Conservation (phyloP, 2,113 vertebrate species). For the Scytalopus superciliaris region DNA sequence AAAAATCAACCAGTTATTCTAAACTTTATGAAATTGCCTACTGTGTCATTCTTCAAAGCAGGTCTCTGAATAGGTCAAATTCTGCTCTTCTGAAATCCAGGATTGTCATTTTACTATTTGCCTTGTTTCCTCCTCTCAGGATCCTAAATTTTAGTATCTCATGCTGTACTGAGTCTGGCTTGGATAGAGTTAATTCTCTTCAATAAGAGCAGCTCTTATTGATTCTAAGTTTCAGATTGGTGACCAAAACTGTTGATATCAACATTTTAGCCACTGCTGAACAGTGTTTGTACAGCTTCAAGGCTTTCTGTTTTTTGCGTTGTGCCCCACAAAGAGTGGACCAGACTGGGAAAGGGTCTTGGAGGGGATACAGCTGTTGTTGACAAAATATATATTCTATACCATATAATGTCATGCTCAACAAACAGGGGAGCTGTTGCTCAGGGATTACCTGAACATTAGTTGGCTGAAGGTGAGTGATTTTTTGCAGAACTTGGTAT, state of each 20-base stretch:
- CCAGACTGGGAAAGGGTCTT: neutral
- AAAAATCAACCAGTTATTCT: neutral
- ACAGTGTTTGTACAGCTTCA: neutral
- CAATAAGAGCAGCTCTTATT: neutral
- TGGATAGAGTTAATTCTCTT: neutral
- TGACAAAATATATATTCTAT: neutral
- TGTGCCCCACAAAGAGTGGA: neutral
- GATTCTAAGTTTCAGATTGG: neutral
- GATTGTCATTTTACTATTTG: neutral
- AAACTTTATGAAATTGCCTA: neutral
- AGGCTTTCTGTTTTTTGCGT: neutral
- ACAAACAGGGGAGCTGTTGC: neutral
- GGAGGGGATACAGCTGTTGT: neutral
- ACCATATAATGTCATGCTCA: neutral
- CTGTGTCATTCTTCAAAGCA: neutral
- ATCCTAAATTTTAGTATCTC: accelerated
- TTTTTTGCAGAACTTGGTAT: neutral
- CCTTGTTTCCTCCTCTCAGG: neutral
- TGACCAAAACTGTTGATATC: neutral
- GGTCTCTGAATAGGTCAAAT: neutral
- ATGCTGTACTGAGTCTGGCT: neutral
- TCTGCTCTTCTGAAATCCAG: neutral
- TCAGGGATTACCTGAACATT: neutral
- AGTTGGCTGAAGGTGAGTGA: neutral
- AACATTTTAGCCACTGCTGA: neutral